Conservation (phyloP, 2,797 vertebrate genomes). For the Xerus rutilus region DNA sequence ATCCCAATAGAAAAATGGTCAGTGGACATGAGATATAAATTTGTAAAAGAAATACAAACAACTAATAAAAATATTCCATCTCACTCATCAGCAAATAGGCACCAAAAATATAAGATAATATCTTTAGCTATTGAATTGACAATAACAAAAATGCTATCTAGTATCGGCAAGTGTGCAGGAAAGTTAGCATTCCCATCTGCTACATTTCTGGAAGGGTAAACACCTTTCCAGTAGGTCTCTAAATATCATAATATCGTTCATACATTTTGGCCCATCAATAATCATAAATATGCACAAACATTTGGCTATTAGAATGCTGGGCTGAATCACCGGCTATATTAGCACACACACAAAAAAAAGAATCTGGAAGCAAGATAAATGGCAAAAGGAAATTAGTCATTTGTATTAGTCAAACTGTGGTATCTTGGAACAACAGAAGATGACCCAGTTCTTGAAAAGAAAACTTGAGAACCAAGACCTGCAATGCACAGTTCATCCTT, state of each 20-base stretch:
- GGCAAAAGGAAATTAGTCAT: neutral
- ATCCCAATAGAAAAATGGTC: neutral
- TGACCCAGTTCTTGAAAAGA: neutral
- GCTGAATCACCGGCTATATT: neutral
- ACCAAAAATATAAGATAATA: conserved; percentile 21
- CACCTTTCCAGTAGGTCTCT: neutral
- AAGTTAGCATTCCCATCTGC: neutral
- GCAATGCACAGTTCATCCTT: neutral
- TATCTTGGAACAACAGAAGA: neutral
- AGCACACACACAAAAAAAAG: neutral
- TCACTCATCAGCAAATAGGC: conserved; percentile 1
- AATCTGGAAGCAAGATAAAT: neutral
- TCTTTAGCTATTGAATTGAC: neutral
- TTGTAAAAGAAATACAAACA: conserved; percentile 13
- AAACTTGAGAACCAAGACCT: neutral
- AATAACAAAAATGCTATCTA: neutral
- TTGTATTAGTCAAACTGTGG: neutral
- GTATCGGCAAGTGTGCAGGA: neutral
- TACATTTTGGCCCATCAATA: neutral
- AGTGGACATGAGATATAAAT: neutral
- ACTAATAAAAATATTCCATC: conserved; percentile 3
- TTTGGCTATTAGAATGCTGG: conserved; percentile 39
- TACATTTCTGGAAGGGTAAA: neutral
- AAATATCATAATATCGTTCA: neutral
- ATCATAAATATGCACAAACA: conserved; percentile 25